These are phyloP conservation scores for Coregonus suidteri DNA, from an alignment of 2,797 vertebrate species.

Conservation along the genomic window DNA sequence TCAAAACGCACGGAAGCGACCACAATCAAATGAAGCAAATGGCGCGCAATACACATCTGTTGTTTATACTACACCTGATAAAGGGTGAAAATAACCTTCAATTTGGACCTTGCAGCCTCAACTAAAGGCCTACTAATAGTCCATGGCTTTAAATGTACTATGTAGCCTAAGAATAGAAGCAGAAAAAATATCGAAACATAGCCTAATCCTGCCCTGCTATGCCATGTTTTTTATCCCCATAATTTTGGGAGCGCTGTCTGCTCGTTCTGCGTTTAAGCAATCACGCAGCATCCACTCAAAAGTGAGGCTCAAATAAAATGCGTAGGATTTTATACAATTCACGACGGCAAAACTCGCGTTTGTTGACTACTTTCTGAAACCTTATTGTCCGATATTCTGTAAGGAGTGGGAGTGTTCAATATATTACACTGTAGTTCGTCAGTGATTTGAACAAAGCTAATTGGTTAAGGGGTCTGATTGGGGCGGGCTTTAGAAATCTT, in stretches of 20 bases:
- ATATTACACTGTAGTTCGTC: conserved; percentile 17
- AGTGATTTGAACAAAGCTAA: background rate
- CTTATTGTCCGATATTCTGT: conserved; percentile 60
- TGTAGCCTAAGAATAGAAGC: background rate
- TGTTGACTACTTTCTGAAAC: background rate
- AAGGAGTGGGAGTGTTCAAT: conserved; percentile 54
- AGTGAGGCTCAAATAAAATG: background rate
- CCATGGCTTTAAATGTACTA: background rate
- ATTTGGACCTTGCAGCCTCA: background rate
- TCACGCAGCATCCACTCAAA: background rate
- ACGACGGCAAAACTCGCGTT: background rate
- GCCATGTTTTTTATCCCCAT: background rate
- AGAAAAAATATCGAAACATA: background rate
- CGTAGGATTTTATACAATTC: background rate
- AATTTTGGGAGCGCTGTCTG: background rate
- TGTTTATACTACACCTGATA: conserved; percentile 11
- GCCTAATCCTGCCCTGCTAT: background rate
- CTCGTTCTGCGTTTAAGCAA: background rate
- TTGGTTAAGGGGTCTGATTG: conserved; percentile 10
- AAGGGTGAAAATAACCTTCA: background rate
- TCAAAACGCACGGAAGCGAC: background rate
- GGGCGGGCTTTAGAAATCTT: conserved; percentile 20
- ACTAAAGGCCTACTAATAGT: background rate
- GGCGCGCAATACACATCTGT: conserved; percentile 32
- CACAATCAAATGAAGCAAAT: conserved; percentile 37